These are phyloP conservation scores for Tenebrosternarchus preto DNA, from an alignment of 2,113 vertebrate genomes.

Conservation along the genomic window DNA sequence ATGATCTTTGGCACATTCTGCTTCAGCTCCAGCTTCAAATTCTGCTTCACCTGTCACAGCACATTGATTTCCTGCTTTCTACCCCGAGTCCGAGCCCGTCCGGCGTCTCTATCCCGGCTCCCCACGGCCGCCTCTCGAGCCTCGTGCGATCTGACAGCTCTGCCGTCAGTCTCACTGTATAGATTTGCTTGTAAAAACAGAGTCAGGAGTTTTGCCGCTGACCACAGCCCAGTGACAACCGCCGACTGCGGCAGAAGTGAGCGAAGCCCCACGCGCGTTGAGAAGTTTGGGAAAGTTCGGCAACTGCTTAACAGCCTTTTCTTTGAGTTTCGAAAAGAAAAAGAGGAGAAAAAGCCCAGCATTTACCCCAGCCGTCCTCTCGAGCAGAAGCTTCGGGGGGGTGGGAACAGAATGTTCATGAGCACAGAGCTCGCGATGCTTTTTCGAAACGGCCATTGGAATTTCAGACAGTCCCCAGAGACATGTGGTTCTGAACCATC, in stretches of 20 bases:
- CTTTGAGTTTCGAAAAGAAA: too few relatives aligned
- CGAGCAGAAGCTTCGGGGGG: neutral
- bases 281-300: too few relatives aligned
- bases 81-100: conserved; percentile 10
- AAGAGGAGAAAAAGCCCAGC: too few relatives aligned
- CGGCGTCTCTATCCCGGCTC: conserved; percentile 11
- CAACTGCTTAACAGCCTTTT: too few relatives aligned
- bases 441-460: neutral
- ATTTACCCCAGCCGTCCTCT: too few relatives aligned
- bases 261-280: too few relatives aligned
- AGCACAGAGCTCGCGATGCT: neutral
- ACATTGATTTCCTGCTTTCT: conserved; percentile 53
- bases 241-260: too few relatives aligned
- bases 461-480: neutral
- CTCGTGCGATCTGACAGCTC: conserved; percentile 15
- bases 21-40: conserved; percentile 42
- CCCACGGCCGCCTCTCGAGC: conserved; percentile 30
- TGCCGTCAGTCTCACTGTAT: neutral
- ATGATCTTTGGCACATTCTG: conserved; percentile 32
- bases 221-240: too few relatives aligned
- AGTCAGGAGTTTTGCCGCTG: neutral
- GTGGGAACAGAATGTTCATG: neutral
- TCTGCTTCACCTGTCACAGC: conserved; percentile 44
- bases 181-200: neutral
- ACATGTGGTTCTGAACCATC: too few relatives aligned